Evolutionary conservation across 2,113 vertebrate species (phyloP).

Genomic region (Onychostruthus taczanowskii): DNA sequence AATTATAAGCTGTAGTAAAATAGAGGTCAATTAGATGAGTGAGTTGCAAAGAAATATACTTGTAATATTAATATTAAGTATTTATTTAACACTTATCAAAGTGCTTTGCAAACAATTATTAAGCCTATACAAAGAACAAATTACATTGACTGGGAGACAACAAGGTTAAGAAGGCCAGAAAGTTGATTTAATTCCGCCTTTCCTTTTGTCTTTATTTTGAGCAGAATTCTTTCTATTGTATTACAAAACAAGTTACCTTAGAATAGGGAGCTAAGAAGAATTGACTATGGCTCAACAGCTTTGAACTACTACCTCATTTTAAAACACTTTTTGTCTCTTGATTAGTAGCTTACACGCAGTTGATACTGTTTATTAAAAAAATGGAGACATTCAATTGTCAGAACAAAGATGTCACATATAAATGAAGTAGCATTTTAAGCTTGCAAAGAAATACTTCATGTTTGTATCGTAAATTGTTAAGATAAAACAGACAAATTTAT

Average conservation of each 20-base stretch:
- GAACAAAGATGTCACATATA: not conserved
- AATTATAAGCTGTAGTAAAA: not conserved
- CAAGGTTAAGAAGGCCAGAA: not conserved
- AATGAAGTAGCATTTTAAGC: not conserved
- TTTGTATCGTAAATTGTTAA: not conserved
- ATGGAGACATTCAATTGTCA: not conserved
- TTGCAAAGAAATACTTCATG: not conserved
- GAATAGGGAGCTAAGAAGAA: not conserved
- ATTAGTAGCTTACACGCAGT: not conserved
- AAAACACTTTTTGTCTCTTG: not conserved
- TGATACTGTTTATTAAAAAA: not conserved
- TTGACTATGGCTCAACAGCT: not conserved
- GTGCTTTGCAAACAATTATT: not conserved
- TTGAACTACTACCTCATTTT: not conserved
- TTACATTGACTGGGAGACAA: not conserved
- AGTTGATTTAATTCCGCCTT: not conserved
- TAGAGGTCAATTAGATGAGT: not conserved
- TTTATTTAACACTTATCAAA: not conserved
- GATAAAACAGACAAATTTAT: not conserved
- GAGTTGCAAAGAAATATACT: conserved; percentile 7
- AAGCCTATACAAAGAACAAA: not conserved
- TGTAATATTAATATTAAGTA: not conserved
- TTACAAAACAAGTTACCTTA: not conserved
- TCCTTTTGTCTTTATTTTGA: not conserved
- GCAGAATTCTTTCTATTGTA: not conserved